These are phyloP conservation scores for Microchrysa polita DNA, from an alignment of 2,888 invertebrate species.

Conservation along the genomic window DNA sequence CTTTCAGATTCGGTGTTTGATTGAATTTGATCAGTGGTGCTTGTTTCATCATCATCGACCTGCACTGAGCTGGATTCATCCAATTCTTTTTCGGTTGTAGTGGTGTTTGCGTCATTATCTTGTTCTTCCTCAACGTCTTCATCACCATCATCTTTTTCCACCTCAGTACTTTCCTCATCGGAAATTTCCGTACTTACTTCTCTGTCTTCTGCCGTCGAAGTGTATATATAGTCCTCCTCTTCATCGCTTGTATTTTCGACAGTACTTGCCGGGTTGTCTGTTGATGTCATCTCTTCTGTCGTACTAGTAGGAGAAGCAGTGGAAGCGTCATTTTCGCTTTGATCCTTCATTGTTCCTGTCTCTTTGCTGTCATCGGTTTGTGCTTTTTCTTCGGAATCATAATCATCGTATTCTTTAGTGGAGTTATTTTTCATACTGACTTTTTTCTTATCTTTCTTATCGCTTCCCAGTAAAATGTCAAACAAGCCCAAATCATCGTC, in stretches of 20 bases:
- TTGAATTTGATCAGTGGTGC: not conserved
- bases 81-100: not conserved
- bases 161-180: not conserved
- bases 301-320: conserved; percentile 49
- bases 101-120: not conserved
- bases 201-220: not conserved
- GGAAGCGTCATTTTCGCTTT: not conserved
- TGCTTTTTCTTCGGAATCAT: not conserved
- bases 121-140: not conserved
- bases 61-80: not conserved
- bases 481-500: conserved; percentile 57
- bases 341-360: conserved; percentile 21
- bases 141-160: not conserved
- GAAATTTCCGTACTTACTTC: not conserved
- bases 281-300: conserved; percentile 55
- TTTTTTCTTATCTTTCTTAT: conserved; percentile 43
- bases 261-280: conserved; percentile 14
- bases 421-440: conserved; percentile 37
- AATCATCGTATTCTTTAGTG: not conserved
- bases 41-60: not conserved
- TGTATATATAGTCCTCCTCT: conserved; percentile 13
- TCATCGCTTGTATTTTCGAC: conserved; percentile 14
- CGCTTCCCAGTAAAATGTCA: conserved; percentile 56
- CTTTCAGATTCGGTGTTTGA: conserved; percentile 47
- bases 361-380: conserved; percentile 48